Base-by-base conservation (phyloP, 1,140 invertebrate species). In the Pararge aegeria region DNA sequence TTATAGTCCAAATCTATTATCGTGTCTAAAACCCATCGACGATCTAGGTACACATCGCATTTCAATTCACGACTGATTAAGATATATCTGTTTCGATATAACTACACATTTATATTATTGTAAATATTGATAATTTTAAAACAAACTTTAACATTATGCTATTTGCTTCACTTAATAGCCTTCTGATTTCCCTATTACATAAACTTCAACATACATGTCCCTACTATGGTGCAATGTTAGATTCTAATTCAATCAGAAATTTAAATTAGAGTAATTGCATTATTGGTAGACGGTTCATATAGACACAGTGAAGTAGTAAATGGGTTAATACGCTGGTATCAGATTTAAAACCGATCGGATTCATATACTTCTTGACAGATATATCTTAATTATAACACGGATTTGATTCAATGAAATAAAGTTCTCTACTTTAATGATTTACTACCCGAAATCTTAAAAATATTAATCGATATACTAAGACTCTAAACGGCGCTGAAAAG, bases 1-100 rank as follows among this genome's bases (percentile, higher is more conserved):
- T 71, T 80, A 79, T 67, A 69, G 78, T 78, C 77, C 78, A 75
- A 83, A 72, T 64, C 69, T 75, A 69, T 69, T 71, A 73, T 67
- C 58, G 52, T 73, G 18, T 76, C 66, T 67, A 57, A 29, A 83
- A 80, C 69, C 76, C 58, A 78, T 67, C 71, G 56, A 53, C 63
- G 64, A 55, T 71, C 63, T 78, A 40, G 55, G 64, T 75, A 73
- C 80, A 83, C 82, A 79, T 73, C 54, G 55, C 70, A 76, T 69
- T 65, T 68, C 59, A 56, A 64, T 66, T 66, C 73, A 74, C 73
- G 67, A 77, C 61, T 70, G 54, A 68, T 68, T 56, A 66, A 66
- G 61, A 67, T 71, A 64, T 68, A 70, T 70, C 63, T 74, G 55
- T 56, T 38, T 54, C 42, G 10, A 58, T 27, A 16, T 18, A 15